These are phyloP conservation scores for Prolemur simus DNA, from an alignment of 2,113 vertebrate species.

Conservation along the genomic window DNA sequence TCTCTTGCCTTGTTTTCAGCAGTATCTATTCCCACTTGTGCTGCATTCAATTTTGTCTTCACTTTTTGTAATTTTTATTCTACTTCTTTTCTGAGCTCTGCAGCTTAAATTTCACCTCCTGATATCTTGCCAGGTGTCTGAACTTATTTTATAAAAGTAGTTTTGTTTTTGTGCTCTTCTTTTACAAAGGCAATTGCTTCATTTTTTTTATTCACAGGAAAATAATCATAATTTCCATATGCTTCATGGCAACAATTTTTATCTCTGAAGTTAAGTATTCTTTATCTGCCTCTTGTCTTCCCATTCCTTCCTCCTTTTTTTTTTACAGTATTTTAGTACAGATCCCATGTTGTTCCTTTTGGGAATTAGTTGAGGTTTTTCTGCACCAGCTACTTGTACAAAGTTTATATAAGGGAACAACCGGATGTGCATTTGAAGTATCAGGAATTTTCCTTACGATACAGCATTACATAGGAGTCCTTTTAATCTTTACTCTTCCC, in stretches of 20 bases:
- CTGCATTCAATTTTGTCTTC: not conserved
- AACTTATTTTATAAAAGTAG: not conserved
- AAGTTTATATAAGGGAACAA: not conserved
- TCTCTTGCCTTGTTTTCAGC: not conserved
- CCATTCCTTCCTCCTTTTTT: not conserved
- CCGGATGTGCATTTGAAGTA: not conserved
- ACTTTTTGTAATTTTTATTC: not conserved
- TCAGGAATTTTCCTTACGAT: not conserved
- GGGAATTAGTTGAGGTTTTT: not conserved
- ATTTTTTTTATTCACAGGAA: not conserved
- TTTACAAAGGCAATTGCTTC: slow-evolving; percentile 40
- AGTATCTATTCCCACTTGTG: not conserved
- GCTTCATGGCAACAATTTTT: not conserved
- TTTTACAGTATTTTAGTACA: not conserved
- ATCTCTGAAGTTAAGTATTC: not conserved
- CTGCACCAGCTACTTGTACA: not conserved
- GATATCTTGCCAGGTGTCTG: not conserved
- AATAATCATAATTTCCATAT: slow-evolving; percentile 24
- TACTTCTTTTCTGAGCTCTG: slow-evolving; percentile 6
- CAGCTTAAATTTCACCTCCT: not conserved
- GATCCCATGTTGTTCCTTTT: not conserved
- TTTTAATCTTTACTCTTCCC: not conserved
- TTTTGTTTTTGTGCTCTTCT: not conserved
- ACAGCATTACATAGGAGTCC: not conserved
- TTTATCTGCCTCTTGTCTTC: not conserved